These are phyloP conservation scores for Chrysoperla carnea DNA, from an alignment of 1,140 invertebrate species.

Conservation along the genomic window DNA sequence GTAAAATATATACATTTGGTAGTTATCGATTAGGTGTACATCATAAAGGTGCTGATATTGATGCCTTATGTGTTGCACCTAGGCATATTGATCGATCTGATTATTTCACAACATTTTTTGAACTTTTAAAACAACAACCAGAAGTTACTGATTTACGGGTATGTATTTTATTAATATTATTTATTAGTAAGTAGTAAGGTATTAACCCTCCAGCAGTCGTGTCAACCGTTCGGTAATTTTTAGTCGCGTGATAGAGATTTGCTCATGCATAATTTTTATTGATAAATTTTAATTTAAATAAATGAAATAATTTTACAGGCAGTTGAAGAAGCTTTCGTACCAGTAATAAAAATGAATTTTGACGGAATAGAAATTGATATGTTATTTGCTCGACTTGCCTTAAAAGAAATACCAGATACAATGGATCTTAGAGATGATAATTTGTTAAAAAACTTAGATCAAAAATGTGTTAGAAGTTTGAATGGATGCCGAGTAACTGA, in stretches of 20 bases:
- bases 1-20: conserved; percentile 98
- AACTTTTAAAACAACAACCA: conserved; percentile 69
- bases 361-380: conserved; percentile 98
- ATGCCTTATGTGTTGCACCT: conserved; percentile 94
- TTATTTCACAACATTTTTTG: conserved; percentile 91
- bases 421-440: conserved; percentile 81
- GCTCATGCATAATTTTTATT: too few species aligned
- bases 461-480: conserved; percentile 89
- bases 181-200: too few species aligned
- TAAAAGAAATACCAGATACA: conserved; percentile 76
- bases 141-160: conserved; percentile 74
- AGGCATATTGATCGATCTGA: conserved; percentile 85
- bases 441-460: conserved; percentile 88
- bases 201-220: too few species aligned
- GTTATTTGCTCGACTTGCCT: conserved; percentile 82
- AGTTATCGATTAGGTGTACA: conserved; percentile 88
- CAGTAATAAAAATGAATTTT: conserved; percentile 98
- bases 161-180: conserved; percentile 14
- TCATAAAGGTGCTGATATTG: conserved; percentile 95
- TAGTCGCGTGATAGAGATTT: background rate
- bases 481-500: conserved; percentile 98
- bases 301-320: conserved; percentile 31
- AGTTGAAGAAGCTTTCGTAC: conserved; percentile 98
- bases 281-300: background rate
- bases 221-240: too few species aligned